These are phyloP conservation scores for Achroia grisella DNA, from an alignment of 1,140 invertebrate genomes.

Conservation along the genomic window DNA sequence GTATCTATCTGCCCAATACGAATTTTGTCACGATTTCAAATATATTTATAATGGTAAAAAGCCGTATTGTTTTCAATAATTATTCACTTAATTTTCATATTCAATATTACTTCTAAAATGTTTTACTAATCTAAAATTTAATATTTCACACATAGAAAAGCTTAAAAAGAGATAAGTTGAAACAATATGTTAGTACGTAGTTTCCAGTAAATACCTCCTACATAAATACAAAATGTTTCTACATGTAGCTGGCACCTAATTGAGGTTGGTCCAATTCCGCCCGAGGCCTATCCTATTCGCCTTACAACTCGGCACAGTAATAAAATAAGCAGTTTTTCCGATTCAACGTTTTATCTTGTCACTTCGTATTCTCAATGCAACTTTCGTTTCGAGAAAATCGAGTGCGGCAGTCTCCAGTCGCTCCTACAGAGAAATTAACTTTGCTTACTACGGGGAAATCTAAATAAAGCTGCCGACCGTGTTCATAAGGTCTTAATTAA, in stretches of 20 bases:
- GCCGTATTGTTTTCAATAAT: no score
- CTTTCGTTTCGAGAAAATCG: conserved; percentile 49
- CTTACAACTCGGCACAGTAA: conserved; percentile 45
- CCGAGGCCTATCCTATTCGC: conserved; percentile 44
- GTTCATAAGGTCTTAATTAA: background rate
- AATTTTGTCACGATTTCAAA: no score
- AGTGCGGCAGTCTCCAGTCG: conserved; percentile 40
- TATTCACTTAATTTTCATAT: no score
- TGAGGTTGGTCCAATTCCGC: conserved; percentile 47
- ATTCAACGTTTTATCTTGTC: conserved; percentile 62
- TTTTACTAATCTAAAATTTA: no score
- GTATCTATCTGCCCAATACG: no score
- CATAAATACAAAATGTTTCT: no score
- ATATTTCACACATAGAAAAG: no score
- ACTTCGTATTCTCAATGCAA: conserved; percentile 59
- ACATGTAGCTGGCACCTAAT: conserved; percentile 25
- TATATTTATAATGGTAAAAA: no score
- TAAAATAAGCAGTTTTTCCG: conserved; percentile 71
- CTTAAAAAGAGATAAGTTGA: no score
- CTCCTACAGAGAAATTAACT: conserved; percentile 29
- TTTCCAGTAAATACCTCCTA: no score
- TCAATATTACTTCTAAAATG: no score
- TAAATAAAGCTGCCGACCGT: conserved; percentile 7
- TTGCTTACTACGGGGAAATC: conserved; percentile 16
- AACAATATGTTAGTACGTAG: no score